Evolutionary conservation across 92 coral and sea anemone genomes (phyloP).

Genomic region (Heteractis magnifica): DNA sequence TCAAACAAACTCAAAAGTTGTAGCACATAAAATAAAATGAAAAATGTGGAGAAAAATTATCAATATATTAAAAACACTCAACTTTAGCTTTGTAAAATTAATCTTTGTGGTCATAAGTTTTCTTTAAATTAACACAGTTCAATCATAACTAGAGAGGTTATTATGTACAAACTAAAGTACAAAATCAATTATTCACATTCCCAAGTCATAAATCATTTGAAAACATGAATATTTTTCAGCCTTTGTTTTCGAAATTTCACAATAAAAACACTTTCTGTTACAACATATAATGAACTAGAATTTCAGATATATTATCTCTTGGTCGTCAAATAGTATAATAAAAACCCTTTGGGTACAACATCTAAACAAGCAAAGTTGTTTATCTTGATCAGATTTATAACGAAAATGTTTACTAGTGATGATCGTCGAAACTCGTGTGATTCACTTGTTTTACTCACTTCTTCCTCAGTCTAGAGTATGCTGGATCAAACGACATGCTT

Average conservation of each 20-base stretch:
- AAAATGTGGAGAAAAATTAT: background rate
- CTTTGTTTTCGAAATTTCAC: background rate
- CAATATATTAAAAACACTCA: too few species aligned
- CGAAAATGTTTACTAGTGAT: background rate
- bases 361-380: constrained; percentile 4
- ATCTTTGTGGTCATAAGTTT: too few species aligned
- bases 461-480: constrained; percentile 70
- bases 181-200: constrained; percentile 5
- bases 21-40: background rate
- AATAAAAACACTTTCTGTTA: constrained; percentile 9
- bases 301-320: background rate
- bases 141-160: background rate
- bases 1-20: background rate
- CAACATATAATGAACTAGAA: background rate
- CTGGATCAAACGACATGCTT: constrained; percentile 81
- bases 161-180: background rate
- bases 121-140: background rate
- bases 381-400: background rate
- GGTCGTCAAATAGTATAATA: background rate
- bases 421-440: background rate
- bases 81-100: too few species aligned
- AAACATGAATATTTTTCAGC: background rate
- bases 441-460: constrained; percentile 41
- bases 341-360: background rate
- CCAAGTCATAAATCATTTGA: background rate